Conservation (phyloP, 2,797 vertebrate species). For the Sciurus vulgaris region DNA sequence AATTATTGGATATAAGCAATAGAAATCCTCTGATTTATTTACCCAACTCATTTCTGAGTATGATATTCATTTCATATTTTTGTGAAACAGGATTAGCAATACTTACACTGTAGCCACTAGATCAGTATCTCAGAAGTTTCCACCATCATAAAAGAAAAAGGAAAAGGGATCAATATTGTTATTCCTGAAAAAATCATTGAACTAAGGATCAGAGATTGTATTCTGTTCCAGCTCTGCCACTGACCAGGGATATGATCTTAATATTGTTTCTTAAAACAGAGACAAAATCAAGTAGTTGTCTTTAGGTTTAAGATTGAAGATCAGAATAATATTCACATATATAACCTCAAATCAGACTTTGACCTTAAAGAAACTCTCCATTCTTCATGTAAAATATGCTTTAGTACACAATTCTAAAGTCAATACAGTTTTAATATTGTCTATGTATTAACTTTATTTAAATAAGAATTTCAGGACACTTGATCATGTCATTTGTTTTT, state of each 20-base stretch:
- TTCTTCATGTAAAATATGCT: slow-evolving; percentile 18
- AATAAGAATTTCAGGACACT: slow-evolving; percentile 3
- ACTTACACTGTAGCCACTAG: background rate
- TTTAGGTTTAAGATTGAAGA: background rate
- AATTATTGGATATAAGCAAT: background rate
- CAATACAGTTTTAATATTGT: background rate
- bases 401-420: background rate
- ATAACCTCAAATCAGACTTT: background rate
- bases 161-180: background rate
- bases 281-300: background rate
- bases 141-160: background rate
- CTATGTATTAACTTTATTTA: background rate
- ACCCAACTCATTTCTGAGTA: background rate
- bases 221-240: background rate
- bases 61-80: slow-evolving; percentile 36
- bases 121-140: background rate
- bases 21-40: slow-evolving; percentile 31
- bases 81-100: background rate
- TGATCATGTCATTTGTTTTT: background rate
- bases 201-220: background rate
- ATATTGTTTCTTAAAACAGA: background rate
- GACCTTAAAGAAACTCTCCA: slow-evolving; percentile 29
- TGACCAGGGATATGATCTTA: background rate
- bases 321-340: background rate
- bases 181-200: background rate